Evolutionary conservation across 1,140 invertebrate species (phyloP).

Genomic region (Lordiphosa stackelbergi): DNA sequence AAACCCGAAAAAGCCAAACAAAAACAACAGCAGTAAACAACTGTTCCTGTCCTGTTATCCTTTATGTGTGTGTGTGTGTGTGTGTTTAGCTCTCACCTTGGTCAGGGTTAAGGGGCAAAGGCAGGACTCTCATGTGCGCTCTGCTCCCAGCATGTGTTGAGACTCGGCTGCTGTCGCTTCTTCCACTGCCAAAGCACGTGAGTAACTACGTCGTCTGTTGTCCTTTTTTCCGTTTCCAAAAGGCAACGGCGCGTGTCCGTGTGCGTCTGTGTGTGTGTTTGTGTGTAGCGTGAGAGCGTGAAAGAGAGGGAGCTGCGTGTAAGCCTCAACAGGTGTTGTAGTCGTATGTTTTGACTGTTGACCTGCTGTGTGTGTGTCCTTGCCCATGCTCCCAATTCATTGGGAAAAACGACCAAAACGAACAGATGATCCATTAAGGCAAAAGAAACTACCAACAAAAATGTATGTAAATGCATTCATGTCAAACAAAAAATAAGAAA

Average conservation of each 20-base stretch:
- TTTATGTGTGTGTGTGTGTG: conserved; percentile 6
- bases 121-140: conserved; percentile 6
- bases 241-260: conserved; percentile 52
- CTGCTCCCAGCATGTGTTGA: conserved; percentile 28
- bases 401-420: conserved; percentile 16
- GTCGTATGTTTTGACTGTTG: conserved; percentile 61
- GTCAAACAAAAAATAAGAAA: conserved; percentile 20
- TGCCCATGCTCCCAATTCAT: conserved; percentile 35
- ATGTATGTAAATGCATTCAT: conserved; percentile 30
- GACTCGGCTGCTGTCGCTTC: conserved; percentile 17
- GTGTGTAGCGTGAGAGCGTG: background rate
- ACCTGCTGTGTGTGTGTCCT: conserved; percentile 21
- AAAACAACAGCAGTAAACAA: conserved; percentile 41
- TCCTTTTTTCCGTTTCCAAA: conserved; percentile 35
- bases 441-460: conserved; percentile 1
- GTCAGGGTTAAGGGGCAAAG: background rate
- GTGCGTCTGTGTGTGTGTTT: conserved; percentile 13
- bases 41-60: conserved; percentile 10
- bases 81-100: conserved; percentile 2
- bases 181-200: conserved; percentile 27
- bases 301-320: conserved; percentile 21
- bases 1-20: conserved; percentile 50
- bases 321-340: conserved; percentile 61
- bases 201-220: conserved; percentile 46
- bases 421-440: conserved; percentile 5